phyloP scores from a whole-genome alignment of 2,113 vertebrate genomes.

The Phyllostomus hastatus region DNA sequence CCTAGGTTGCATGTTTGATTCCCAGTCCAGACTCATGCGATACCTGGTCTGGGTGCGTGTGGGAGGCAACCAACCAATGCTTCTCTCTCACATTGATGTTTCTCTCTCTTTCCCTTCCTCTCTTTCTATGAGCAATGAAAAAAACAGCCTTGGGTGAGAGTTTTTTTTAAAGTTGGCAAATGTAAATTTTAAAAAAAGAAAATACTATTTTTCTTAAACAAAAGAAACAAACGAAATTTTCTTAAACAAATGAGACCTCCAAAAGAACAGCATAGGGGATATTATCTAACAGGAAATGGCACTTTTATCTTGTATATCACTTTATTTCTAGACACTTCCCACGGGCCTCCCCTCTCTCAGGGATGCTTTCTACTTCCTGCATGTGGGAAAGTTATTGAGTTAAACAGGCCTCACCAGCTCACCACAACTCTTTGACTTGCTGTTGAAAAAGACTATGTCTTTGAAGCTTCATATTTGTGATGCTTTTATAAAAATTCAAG shows the following conservation, averaged over 20 bases:
- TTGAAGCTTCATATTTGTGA: not conserved
- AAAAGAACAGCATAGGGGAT: not conserved
- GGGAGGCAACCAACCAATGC: no score
- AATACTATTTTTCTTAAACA: not conserved
- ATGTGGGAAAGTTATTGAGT: not conserved
- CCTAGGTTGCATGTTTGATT: no score
- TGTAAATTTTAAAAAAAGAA: not conserved
- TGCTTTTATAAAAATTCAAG: not conserved
- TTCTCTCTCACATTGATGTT: no score
- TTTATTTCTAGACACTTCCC: not conserved
- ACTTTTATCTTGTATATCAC: not conserved
- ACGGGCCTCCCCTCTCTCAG: not conserved
- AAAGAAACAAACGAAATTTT: not conserved
- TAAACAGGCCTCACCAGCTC: not conserved
- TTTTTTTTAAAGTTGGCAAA: not conserved
- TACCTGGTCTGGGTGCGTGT: no score
- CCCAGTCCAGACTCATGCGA: no score
- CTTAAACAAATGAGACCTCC: not conserved
- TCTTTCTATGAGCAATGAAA: no score
- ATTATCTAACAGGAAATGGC: not conserved
- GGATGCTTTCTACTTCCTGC: not conserved
- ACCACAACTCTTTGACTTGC: not conserved
- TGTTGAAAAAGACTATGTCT: not conserved
- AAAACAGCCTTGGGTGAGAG: no score
- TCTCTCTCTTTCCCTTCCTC: no score